A percentile compares a stretch with the other conserved stretches of the same genome.
These are phyloP conservation scores for Drosophila setosimentum DNA, from an alignment of 2,888 invertebrate genomes.

Conservation along the genomic window DNA sequence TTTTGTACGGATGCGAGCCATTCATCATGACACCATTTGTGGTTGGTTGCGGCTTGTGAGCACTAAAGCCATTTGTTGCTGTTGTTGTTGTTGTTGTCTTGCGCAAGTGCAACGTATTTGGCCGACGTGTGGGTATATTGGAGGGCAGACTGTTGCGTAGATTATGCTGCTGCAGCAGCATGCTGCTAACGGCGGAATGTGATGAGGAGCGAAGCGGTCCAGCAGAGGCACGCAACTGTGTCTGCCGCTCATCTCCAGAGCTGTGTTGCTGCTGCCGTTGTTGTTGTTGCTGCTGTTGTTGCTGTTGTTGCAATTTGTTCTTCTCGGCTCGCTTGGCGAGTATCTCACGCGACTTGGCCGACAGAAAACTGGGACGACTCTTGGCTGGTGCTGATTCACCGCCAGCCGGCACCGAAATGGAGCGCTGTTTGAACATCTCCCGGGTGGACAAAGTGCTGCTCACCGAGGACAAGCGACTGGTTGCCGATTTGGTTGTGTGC, in stretches of 20 bases:
- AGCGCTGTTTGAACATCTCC: conserved; percentile 84
- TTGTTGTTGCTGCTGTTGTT: conserved; percentile 68
- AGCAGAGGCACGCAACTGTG: conserved; percentile 58
- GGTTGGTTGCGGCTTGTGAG: conserved; percentile 24
- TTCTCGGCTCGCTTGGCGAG: conserved; percentile 84
- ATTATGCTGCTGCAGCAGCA: conserved; percentile 74
- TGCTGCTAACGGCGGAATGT: conserved; percentile 78
- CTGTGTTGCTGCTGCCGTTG: conserved; percentile 45
- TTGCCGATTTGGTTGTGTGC: conserved; percentile 84
- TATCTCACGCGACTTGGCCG: conserved; percentile 85
- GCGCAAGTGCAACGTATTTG: conserved; percentile 82
- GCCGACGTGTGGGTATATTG: conserved; percentile 84
- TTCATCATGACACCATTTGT: conserved; percentile 64
- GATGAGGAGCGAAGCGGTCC: conserved; percentile 79
- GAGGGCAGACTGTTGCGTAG: conserved; percentile 82
- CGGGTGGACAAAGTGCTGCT: conserved; percentile 84
- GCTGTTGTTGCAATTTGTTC: conserved; percentile 78
- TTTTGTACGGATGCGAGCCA: conserved; percentile 66
- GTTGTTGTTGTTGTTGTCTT: conserved; percentile 62
- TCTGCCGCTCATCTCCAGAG: conserved; percentile 66
- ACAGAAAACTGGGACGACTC: conserved; percentile 83
- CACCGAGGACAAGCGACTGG: conserved; percentile 84
- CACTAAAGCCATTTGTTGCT: conserved; percentile 41
- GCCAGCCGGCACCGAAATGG: conserved; percentile 83
- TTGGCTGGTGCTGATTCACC: conserved; percentile 58